phyloP scores from a whole-genome alignment of 2,888 invertebrate genomes.

The Melitaea athalia region DNA sequence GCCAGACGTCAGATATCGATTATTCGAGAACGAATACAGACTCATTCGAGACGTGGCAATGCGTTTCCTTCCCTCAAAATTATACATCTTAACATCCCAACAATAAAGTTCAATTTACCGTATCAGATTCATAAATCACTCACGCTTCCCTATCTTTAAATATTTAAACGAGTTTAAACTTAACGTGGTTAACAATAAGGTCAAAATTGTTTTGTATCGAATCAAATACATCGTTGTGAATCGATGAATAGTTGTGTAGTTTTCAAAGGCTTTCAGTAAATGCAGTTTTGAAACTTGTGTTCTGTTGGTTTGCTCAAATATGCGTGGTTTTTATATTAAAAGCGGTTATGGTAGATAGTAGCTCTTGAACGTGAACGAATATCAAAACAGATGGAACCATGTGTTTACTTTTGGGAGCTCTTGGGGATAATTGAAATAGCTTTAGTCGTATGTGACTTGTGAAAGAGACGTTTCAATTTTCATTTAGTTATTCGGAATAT shows the following conservation, averaged over 20 bases:
- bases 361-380: slow-evolving; percentile 30
- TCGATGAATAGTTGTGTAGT: slow-evolving; percentile 53
- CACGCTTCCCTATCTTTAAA: slow-evolving; percentile 51
- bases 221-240: slow-evolving; percentile 30
- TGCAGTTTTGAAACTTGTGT: slow-evolving; percentile 51
- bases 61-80: slow-evolving; percentile 59
- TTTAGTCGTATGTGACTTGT: background rate
- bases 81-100: slow-evolving; percentile 51
- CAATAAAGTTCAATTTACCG: slow-evolving; percentile 52
- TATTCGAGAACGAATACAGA: slow-evolving; percentile 78
- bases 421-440: background rate
- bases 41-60: slow-evolving; percentile 63
- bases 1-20: slow-evolving; percentile 82
- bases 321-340: slow-evolving; percentile 30
- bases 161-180: slow-evolving; percentile 51
- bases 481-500: background rate
- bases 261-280: slow-evolving; percentile 64
- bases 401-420: background rate
- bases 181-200: background rate
- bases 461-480: too few relatives aligned
- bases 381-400: slow-evolving; percentile 18
- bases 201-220: slow-evolving; percentile 10
- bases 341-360: slow-evolving; percentile 19
- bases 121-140: slow-evolving; percentile 58
- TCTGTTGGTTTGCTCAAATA: slow-evolving; percentile 35